These are phyloP conservation scores for Drosophila kurseongensis DNA, from an alignment of 1,140 invertebrate genomes.

Conservation along the genomic window DNA sequence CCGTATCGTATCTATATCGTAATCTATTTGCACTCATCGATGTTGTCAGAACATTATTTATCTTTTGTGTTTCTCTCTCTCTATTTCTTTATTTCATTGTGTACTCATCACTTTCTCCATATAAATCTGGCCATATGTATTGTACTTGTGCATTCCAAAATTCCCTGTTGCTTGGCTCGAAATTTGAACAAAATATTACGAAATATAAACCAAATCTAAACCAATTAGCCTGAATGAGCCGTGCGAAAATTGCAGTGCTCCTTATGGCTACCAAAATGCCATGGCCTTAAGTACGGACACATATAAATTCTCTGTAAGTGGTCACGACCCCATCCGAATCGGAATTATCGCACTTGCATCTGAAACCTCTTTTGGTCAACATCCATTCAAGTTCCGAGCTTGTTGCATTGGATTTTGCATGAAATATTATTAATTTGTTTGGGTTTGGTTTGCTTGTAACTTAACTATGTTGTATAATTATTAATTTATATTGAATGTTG, in stretches of 20 bases:
- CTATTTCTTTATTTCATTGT: slow-evolving; percentile 52
- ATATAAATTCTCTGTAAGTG: slow-evolving; percentile 89
- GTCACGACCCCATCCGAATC: slow-evolving; percentile 25
- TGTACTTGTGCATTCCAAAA: slow-evolving; percentile 25
- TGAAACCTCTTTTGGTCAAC: neutral
- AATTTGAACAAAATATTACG: slow-evolving; percentile 24
- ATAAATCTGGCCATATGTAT: slow-evolving; percentile 31
- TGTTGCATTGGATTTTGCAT: slow-evolving; percentile 1
- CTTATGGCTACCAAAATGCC: slow-evolving; percentile 97
- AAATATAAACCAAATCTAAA: slow-evolving; percentile 19
- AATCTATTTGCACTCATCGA: slow-evolving; percentile 27
- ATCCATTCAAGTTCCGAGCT: neutral
- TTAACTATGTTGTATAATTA: neutral
- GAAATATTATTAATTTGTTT: neutral
- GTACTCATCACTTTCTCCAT: slow-evolving; percentile 31
- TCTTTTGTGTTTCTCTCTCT: slow-evolving; percentile 55
- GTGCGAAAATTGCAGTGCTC: slow-evolving; percentile 88
- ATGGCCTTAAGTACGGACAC: slow-evolving; percentile 95
- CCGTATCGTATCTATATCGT: slow-evolving; percentile 36
- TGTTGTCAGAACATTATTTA: slow-evolving; percentile 36
- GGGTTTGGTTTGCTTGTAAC: neutral
- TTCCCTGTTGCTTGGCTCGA: slow-evolving; percentile 47
- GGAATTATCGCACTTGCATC: slow-evolving; percentile 5
- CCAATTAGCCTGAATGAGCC: slow-evolving; percentile 89
- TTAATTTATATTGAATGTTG: too few relatives aligned